phyloP scores from a whole-genome alignment of 64 coral and sea anemone genomes.

The Porites lutea region DNA sequence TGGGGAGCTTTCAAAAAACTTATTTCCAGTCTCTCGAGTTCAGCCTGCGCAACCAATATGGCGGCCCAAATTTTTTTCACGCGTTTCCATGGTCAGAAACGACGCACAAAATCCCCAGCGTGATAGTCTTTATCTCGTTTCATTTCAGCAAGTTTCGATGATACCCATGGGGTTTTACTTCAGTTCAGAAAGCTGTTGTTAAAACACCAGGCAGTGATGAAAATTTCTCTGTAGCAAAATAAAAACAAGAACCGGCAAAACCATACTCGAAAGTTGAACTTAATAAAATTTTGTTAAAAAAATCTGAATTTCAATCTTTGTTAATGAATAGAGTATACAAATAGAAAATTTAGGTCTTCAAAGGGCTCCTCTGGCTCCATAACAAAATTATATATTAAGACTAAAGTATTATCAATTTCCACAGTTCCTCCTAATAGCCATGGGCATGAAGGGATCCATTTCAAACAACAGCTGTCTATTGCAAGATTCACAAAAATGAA shows the following conservation, averaged over 20 bases:
- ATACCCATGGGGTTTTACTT: too few relatives aligned
- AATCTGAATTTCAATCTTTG: too few relatives aligned
- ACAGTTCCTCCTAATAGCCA: slow-evolving; percentile 30
- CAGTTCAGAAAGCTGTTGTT: slow-evolving; percentile 21
- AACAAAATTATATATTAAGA: too few relatives aligned
- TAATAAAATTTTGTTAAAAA: too few relatives aligned
- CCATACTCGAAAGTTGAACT: background rate
- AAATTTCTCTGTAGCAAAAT: slow-evolving; percentile 5
- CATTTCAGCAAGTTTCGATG: too few relatives aligned
- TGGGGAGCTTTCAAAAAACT: slow-evolving; percentile 24
- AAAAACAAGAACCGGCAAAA: slow-evolving; percentile 23
- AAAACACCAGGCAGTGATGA: slow-evolving; percentile 16
- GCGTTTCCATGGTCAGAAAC: slow-evolving; percentile 24
- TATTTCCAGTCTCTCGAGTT: background rate
- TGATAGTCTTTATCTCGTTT: too few relatives aligned
- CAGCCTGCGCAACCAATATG: slow-evolving; percentile 25
- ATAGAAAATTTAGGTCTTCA: too few relatives aligned
- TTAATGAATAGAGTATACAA: too few relatives aligned
- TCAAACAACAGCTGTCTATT: slow-evolving; percentile 51
- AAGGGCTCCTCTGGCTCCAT: too few relatives aligned
- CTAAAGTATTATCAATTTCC: too few relatives aligned
- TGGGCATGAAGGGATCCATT: slow-evolving; percentile 21
- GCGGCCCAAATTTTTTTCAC: slow-evolving; percentile 9
- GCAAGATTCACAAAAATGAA: slow-evolving; percentile 38
- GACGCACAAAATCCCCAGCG: slow-evolving; percentile 9